These are phyloP conservation scores for Ornithoptera alexandrae DNA, from an alignment of 2,888 invertebrate genomes.

Conservation along the genomic window DNA sequence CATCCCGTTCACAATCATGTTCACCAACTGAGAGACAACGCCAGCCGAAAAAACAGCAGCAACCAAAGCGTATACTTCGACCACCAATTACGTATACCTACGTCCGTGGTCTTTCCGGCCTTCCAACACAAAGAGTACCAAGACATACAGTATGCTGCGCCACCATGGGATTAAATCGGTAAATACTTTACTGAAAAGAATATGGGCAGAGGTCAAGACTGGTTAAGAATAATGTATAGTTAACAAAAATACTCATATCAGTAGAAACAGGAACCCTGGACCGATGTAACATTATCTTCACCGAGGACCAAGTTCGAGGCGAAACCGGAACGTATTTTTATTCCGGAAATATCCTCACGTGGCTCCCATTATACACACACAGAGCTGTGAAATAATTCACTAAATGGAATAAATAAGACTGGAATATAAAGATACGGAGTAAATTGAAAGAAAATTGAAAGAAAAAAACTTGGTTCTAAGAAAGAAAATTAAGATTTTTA, in stretches of 20 bases:
- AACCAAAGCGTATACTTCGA: constrained; percentile 87
- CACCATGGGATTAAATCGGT: constrained; percentile 65
- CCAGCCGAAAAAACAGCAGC: constrained; percentile 79
- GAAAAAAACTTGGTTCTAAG: constrained; percentile 42
- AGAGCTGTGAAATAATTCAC: constrained; percentile 59
- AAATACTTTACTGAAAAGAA: constrained; percentile 44
- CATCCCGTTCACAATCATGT: constrained; percentile 83
- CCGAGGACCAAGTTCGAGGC: constrained; percentile 61
- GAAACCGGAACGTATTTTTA: constrained; percentile 38
- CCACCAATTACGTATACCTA: constrained; percentile 90
- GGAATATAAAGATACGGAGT: constrained; percentile 44
- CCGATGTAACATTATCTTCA: constrained; percentile 54
- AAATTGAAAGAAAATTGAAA: constrained; percentile 9
- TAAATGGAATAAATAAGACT: constrained; percentile 59
- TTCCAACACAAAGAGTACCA: constrained; percentile 90
- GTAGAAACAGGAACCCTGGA: constrained; percentile 53
- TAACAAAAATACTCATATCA: constrained; percentile 69
- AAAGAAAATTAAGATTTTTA: constrained; percentile 43
- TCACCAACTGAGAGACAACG: constrained; percentile 73
- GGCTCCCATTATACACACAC: constrained; percentile 38
- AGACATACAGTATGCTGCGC: constrained; percentile 69
- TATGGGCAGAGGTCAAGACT: constrained; percentile 66
- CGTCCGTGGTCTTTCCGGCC: constrained; percentile 88
- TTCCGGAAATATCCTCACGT: constrained; percentile 33
- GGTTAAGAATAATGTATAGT: constrained; percentile 63